Conservation (phyloP, 2,888 invertebrate species). For the Leptogaster cylindrica region DNA sequence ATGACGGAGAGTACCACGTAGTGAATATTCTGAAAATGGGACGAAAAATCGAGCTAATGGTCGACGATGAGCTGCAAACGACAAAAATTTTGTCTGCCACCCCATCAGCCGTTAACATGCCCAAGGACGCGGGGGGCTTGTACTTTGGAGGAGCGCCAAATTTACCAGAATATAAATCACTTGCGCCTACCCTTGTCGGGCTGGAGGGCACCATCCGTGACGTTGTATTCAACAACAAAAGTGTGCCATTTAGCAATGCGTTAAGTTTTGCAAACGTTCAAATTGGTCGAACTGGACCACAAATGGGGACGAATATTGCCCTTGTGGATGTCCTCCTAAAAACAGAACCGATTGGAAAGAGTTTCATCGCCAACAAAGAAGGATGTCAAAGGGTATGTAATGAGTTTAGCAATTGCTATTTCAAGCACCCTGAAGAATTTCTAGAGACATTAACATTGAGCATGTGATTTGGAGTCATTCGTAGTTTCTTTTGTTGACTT, state of each 20-base stretch:
- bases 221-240: constrained; percentile 77
- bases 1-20: constrained; percentile 78
- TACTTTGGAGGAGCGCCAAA: constrained; percentile 78
- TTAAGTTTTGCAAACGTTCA: constrained; percentile 71
- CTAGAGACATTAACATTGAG: not conserved
- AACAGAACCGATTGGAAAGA: constrained; percentile 62
- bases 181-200: constrained; percentile 66
- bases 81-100: constrained; percentile 66
- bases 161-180: constrained; percentile 65
- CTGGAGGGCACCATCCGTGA: constrained; percentile 84
- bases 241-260: constrained; percentile 71
- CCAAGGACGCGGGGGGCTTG: constrained; percentile 69
- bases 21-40: constrained; percentile 71
- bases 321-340: constrained; percentile 63
- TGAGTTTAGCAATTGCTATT: no score
- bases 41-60: constrained; percentile 71
- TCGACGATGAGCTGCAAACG: constrained; percentile 75
- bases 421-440: not conserved
- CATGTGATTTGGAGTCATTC: not conserved
- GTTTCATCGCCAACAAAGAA: constrained; percentile 61
- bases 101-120: constrained; percentile 66
- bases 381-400: constrained; percentile 68
- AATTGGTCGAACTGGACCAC: constrained; percentile 69
- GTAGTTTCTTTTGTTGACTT: no score
- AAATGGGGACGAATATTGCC: constrained; percentile 62